Evolutionary conservation across 2,113 vertebrate species (phyloP).

Genomic region (Psilopsiagon aymara): DNA sequence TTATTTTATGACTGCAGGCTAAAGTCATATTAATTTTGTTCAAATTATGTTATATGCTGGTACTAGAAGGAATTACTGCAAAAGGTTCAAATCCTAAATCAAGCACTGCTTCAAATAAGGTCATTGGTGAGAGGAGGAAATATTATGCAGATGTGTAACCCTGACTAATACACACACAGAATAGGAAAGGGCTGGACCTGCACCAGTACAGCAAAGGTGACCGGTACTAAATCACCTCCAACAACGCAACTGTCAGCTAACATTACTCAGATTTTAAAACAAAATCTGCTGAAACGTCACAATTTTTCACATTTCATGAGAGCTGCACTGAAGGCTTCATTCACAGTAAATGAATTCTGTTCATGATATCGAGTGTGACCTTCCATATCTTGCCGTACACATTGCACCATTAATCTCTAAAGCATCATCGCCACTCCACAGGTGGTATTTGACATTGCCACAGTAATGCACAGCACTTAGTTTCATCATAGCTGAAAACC

Average conservation of each 20-base stretch:
- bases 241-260: background rate
- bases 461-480: background rate
- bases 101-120: constrained; percentile 67
- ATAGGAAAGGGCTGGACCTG: background rate
- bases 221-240: background rate
- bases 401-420: background rate
- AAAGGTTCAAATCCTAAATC: constrained; percentile 75
- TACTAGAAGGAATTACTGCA: constrained; percentile 62
- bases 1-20: constrained; percentile 63
- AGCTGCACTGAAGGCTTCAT: background rate
- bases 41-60: constrained; percentile 42
- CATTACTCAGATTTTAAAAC: background rate
- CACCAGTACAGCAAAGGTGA: background rate
- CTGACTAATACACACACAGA: constrained; percentile 28
- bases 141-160: constrained; percentile 55
- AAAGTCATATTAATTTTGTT: constrained; percentile 68
- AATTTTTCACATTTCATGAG: background rate
- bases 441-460: background rate
- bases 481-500: background rate
- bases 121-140: constrained; percentile 66
- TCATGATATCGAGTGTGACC: background rate
- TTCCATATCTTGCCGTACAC: background rate
- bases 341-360: background rate
- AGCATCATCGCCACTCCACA: background rate
- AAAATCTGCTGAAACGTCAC: background rate